Conservation (phyloP, 2,113 vertebrate species). For the Capreolus pygargus region DNA sequence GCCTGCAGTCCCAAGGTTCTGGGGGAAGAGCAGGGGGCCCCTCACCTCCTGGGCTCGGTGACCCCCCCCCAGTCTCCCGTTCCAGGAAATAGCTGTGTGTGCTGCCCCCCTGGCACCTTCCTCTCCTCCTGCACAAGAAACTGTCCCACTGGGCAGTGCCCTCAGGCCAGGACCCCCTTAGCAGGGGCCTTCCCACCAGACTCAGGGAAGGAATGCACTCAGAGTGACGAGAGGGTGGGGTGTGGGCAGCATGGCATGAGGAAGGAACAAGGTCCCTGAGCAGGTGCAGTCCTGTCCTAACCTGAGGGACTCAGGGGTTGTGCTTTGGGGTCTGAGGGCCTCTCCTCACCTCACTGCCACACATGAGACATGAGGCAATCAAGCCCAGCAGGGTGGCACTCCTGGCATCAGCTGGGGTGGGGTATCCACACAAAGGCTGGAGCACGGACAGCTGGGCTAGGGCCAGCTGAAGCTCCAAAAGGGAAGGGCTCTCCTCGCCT, state of each 20-base stretch:
- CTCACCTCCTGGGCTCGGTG: constrained; percentile 65
- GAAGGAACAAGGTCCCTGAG: not conserved
- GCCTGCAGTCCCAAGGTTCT: constrained; percentile 50
- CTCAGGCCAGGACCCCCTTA: constrained; percentile 63
- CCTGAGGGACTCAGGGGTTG: not conserved
- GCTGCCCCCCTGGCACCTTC: constrained; percentile 60
- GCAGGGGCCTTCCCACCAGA: constrained; percentile 57
- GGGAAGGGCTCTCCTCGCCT: not conserved
- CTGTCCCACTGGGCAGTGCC: constrained; percentile 59
- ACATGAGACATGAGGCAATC: constrained; percentile 32
- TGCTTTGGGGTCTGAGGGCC: not conserved
- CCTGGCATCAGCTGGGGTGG: not conserved
- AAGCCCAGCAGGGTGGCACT: not conserved
- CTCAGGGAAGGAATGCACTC: constrained; percentile 64
- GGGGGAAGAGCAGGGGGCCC: constrained; percentile 45
- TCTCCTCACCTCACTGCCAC: constrained; percentile 53
- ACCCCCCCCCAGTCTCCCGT: constrained; percentile 42
- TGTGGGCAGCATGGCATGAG: not conserved
- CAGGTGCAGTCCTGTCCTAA: not conserved
- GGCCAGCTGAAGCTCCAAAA: not conserved
- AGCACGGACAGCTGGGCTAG: not conserved
- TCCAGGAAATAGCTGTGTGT: constrained; percentile 70
- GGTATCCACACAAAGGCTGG: not conserved
- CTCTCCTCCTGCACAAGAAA: constrained; percentile 61
- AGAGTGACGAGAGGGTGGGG: not conserved